Conservation (phyloP, 2,888 invertebrate species). For the Lithophane semibrunnea region DNA sequence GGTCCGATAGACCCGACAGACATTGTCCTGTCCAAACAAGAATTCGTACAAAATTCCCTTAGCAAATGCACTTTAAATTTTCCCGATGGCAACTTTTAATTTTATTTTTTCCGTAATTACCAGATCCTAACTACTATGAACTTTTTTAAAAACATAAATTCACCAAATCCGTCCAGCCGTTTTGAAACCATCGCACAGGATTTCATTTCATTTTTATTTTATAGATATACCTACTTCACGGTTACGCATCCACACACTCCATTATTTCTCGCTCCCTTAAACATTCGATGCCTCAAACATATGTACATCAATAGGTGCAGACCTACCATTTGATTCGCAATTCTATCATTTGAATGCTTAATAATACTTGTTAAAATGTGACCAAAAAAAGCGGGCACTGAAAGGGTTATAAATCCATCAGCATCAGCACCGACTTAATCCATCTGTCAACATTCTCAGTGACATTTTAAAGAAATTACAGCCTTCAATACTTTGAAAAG, state of each 20-base stretch:
- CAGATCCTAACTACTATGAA: too few species aligned
- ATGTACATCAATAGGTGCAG: neutral
- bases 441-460: constrained; percentile 60
- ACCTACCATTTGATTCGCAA: neutral
- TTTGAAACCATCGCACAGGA: too few species aligned
- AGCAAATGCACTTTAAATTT: too few species aligned
- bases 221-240: too few species aligned
- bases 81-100: too few species aligned
- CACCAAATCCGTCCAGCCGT: too few species aligned
- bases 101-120: too few species aligned
- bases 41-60: too few species aligned
- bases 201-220: too few species aligned
- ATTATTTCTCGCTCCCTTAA: neutral
- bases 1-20: too few species aligned
- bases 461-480: constrained; percentile 70
- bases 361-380: constrained; percentile 14
- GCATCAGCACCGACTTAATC: constrained; percentile 53
- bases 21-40: too few species aligned
- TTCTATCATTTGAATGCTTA: neutral
- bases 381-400: constrained; percentile 23
- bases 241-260: neutral
- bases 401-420: constrained; percentile 65
- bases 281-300: neutral
- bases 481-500: constrained; percentile 70
- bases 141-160: neutral